Evolutionary conservation across 35 echinoderm and acorn worm genomes (phyloP).

Genomic region (Amphiura filiformis): DNA sequence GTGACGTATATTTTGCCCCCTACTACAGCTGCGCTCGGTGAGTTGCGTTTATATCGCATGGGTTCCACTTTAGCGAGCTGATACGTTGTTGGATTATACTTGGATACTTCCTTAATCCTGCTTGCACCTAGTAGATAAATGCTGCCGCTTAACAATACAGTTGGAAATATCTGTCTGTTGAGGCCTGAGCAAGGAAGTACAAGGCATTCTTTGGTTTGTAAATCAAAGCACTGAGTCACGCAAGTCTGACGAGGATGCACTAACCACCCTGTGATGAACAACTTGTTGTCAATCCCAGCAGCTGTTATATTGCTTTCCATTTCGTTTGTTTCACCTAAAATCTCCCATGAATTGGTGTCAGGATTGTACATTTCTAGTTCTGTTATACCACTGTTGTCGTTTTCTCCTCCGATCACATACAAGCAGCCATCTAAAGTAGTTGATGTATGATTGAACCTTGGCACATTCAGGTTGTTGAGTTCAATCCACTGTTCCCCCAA

Average conservation of each 20-base stretch:
- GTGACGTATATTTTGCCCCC: slow-evolving; percentile 63
- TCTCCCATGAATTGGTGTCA: slow-evolving; percentile 34
- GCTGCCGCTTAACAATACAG: slow-evolving; percentile 21
- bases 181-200: slow-evolving; percentile 53
- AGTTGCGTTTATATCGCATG: slow-evolving; percentile 75
- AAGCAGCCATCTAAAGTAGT: slow-evolving; percentile 32
- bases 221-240: slow-evolving; percentile 60
- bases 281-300: slow-evolving; percentile 37
- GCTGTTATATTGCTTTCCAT: slow-evolving; percentile 57
- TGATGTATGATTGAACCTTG: slow-evolving; percentile 66
- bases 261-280: slow-evolving; percentile 67
- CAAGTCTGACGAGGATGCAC: slow-evolving; percentile 53
- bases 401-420: slow-evolving; percentile 75
- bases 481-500: slow-evolving; percentile 33
- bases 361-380: slow-evolving; percentile 67
- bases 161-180: slow-evolving; percentile 61
- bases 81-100: slow-evolving; percentile 54
- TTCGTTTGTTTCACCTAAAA: slow-evolving; percentile 52
- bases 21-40: slow-evolving; percentile 57
- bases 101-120: slow-evolving; percentile 66
- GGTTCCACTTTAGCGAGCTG: slow-evolving; percentile 17
- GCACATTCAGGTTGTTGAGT: slow-evolving; percentile 12
- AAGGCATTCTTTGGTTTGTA: slow-evolving; percentile 50
- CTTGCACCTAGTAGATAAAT: slow-evolving; percentile 60
- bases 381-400: slow-evolving; percentile 28